Evolutionary conservation across 2,888 invertebrate genomes (phyloP).

Genomic region (Agrenia bidenticulata): DNA sequence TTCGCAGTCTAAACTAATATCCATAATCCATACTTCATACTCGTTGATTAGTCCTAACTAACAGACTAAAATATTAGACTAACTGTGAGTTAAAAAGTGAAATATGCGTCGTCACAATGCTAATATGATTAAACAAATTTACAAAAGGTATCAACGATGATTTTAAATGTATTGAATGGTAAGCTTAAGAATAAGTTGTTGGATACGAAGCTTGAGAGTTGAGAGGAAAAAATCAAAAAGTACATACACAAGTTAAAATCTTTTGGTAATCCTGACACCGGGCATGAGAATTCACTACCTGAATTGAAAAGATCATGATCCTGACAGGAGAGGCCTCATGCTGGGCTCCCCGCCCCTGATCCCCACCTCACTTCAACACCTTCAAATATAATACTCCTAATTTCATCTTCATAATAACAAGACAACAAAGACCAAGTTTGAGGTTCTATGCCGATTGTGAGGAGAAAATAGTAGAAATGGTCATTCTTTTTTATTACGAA

Average conservation of each 20-base stretch:
- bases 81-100: too few relatives aligned
- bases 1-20: too few relatives aligned
- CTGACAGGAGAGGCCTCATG: constrained; percentile 45
- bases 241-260: background rate
- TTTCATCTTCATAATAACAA: constrained; percentile 40
- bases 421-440: constrained; percentile 13
- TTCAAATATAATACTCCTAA: constrained; percentile 44
- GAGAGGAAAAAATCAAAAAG: constrained; percentile 5
- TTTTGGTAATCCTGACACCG: constrained; percentile 35
- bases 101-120: too few relatives aligned
- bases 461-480: constrained; percentile 1
- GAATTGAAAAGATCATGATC: constrained; percentile 49
- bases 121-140: too few relatives aligned
- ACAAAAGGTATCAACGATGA: too few relatives aligned
- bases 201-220: too few relatives aligned
- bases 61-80: too few relatives aligned
- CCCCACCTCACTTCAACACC: constrained; percentile 46
- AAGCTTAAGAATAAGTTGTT: too few relatives aligned
- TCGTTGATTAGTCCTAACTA: too few relatives aligned
- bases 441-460: constrained; percentile 8
- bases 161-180: too few relatives aligned
- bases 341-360: constrained; percentile 35
- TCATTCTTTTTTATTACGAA: constrained; percentile 14
- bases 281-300: constrained; percentile 39
- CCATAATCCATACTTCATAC: too few relatives aligned